Base-by-base conservation (phyloP, 1,140 invertebrate genomes). In the Heliconius himera region DNA sequence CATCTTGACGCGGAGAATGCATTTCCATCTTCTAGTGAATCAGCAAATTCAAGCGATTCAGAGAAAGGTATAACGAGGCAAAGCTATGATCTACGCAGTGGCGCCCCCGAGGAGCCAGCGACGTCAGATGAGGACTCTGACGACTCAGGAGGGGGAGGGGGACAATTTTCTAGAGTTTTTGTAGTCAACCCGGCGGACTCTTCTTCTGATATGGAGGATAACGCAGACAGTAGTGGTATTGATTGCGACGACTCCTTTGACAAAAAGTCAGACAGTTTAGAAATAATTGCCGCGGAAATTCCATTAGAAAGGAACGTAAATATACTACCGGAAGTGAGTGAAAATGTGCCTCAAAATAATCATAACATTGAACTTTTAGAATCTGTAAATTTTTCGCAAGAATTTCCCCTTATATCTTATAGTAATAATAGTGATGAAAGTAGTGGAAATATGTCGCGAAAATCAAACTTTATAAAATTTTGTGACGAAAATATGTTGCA, bases 101-200 rank as follows among this genome's bases (percentile, higher is more conserved):
- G 92, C 38, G 93, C 93, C 13, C 95, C 95, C 72, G 90, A 94
- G 36, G 94, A 95, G 70, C 82, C 93, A 76, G 86, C 88, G 70
- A 87, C 91, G 41, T 95, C 95, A 1, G 96, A 96, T n/a, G 96
- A 96, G 51, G 96, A 96, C 82, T 96, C 95, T 38, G 96, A 96
- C 73, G 96, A 96, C 77, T 95, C 96, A 2, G 96, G 96, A 8
- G 96, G 96, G 26, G 96, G 96, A 18, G 95, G 96, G 0, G 96
- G 96, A 18, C 95, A 95, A 26, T 97, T 97, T 86, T 97, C 97
- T 1, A 95, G 96, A 22, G 96, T 97, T 0, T 97, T 97, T 84
- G 95, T 97, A 0, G 96, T 97, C 1, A 97, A 97, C 84, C 96
- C 96, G 8, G 95, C 96, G 70, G 95, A 96, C 41, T 95, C 96